Conservation (phyloP, 2,113 vertebrate species). For the Empidonax traillii region DNA sequence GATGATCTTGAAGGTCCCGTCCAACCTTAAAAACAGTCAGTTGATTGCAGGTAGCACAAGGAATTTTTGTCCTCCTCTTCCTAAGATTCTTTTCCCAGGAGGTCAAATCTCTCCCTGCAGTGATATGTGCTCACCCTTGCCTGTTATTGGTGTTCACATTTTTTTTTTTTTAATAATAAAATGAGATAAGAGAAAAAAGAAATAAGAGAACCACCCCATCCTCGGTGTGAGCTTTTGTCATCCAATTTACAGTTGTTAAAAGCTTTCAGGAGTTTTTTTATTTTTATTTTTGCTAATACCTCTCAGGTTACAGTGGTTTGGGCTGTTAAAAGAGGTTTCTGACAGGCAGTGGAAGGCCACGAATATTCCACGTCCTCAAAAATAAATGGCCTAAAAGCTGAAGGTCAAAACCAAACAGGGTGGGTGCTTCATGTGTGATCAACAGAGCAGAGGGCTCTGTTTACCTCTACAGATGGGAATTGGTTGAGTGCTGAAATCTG, state of each 20-base stretch:
- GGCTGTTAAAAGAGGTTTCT: conserved; percentile 34
- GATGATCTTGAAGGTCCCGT: not conserved
- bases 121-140: not conserved
- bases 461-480: not conserved
- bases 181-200: not conserved
- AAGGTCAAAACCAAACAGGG: not conserved
- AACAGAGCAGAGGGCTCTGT: not conserved
- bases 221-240: not conserved
- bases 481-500: not conserved
- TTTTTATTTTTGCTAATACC: conserved; percentile 43
- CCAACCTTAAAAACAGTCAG: not conserved
- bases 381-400: not conserved
- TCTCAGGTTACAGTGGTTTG: conserved; percentile 31
- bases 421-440: not conserved
- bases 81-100: conserved; percentile 29
- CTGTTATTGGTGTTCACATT: not conserved
- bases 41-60: not conserved
- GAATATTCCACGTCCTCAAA: conserved; percentile 30
- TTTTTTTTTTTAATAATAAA: not conserved
- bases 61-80: not conserved
- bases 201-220: not conserved
- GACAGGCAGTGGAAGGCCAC: conserved; percentile 7
- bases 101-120: not conserved
- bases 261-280: conserved; percentile 23
- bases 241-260: not conserved